A percentile compares a stretch with the other conserved stretches of the same genome.
These are phyloP conservation scores for Lophotriccus pileatus DNA, from an alignment of 2,797 vertebrate species.

Conservation along the genomic window DNA sequence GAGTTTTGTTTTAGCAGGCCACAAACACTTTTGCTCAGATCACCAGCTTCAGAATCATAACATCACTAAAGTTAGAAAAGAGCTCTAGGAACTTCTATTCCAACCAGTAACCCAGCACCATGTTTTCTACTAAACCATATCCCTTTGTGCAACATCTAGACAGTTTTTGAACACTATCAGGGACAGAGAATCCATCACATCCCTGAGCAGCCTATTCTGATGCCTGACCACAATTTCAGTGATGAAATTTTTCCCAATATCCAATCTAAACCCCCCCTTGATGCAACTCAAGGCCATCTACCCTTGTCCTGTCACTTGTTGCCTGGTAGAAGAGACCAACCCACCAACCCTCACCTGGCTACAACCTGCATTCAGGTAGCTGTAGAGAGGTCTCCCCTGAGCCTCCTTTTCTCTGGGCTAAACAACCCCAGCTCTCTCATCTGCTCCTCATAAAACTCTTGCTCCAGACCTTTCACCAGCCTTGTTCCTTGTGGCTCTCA, in stretches of 20 bases:
- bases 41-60: neutral
- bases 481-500: neutral
- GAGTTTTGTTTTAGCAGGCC: neutral
- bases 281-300: neutral
- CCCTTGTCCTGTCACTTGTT: neutral
- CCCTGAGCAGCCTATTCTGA: neutral
- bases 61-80: neutral
- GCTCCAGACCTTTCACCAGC: neutral
- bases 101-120: neutral
- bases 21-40: neutral
- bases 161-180: neutral
- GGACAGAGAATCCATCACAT: neutral
- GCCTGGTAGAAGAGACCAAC: neutral
- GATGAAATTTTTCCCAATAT: neutral
- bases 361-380: neutral
- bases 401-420: neutral
- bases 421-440: neutral
- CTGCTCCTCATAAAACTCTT: neutral
- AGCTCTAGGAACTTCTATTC: neutral
- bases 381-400: neutral
- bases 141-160: neutral
- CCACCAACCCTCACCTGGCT: neutral
- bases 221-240: neutral
- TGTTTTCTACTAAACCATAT: neutral
- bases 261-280: neutral